A percentile compares a stretch with the other conserved stretches of the same genome.
These are phyloP conservation scores for Monopterus albus DNA, from an alignment of 2,113 vertebrate species.

Conservation along the genomic window DNA sequence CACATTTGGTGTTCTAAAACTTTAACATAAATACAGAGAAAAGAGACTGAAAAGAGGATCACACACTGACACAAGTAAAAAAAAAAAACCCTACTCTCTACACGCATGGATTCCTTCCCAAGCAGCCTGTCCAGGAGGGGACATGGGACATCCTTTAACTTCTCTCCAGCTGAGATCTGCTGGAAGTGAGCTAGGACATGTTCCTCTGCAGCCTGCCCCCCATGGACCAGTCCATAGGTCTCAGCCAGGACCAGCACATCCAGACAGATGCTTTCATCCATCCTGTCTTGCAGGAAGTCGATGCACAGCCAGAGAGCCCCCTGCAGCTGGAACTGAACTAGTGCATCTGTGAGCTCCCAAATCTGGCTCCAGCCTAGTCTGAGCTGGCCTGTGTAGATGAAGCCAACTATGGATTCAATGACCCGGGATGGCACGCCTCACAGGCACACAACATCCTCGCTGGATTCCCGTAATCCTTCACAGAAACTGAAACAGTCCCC, in stretches of 20 bases:
- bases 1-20: no score
- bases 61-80: no score
- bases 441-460: conserved; percentile 17
- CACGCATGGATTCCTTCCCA: conserved; percentile 24
- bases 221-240: conserved; percentile 6
- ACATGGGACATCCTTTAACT: conserved; percentile 28
- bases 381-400: conserved; percentile 32
- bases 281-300: conserved; percentile 11
- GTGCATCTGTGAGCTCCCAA: conserved; percentile 17
- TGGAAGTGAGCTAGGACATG: conserved; percentile 31
- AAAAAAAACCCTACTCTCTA: conserved; percentile 36
- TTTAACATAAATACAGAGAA: no score
- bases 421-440: conserved; percentile 15
- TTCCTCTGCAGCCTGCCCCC: background rate
- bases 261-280: conserved; percentile 36
- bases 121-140: conserved; percentile 7
- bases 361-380: conserved; percentile 26
- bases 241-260: conserved; percentile 49
- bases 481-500: conserved; percentile 41
- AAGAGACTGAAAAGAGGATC: no score
- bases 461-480: conserved; percentile 32
- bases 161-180: conserved; percentile 23
- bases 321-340: conserved; percentile 45
- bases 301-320: conserved; percentile 42
- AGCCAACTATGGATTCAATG: conserved; percentile 24